Conservation (phyloP, 2,113 vertebrate genomes). For the Engraulis encrasicolus region DNA sequence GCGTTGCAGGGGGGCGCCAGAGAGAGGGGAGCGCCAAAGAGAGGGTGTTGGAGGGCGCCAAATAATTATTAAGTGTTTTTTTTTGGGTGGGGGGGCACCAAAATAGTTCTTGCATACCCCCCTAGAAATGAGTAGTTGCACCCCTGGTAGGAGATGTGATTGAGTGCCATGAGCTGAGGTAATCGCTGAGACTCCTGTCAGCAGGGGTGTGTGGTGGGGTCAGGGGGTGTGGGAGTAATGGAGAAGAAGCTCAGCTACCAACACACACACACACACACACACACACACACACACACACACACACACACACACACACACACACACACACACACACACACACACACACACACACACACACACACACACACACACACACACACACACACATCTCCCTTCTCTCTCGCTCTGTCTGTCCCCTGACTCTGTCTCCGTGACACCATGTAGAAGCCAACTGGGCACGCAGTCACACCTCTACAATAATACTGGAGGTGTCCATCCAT, state of each 20-base stretch:
- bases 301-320: too few relatives aligned
- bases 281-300: too few relatives aligned
- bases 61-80: too few relatives aligned
- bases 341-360: conserved; percentile 19
- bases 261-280: background rate
- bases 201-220: background rate
- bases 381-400: too few relatives aligned
- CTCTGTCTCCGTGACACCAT: conserved; percentile 38
- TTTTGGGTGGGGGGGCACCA: too few relatives aligned
- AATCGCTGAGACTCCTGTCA: background rate
- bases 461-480: conserved; percentile 53
- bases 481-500: conserved; percentile 39
- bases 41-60: too few relatives aligned
- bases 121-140: too few relatives aligned
- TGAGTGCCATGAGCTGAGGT: background rate
- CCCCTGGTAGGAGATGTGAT: background rate
- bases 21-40: too few relatives aligned
- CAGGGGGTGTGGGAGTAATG: conserved; percentile 17
- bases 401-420: conserved; percentile 20
- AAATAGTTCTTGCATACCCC: too few relatives aligned
- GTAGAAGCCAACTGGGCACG: conserved; percentile 49
- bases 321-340: background rate
- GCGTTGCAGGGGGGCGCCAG: too few relatives aligned
- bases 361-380: background rate
- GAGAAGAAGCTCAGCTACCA: conserved; percentile 34